Evolutionary conservation across 1,140 invertebrate species (phyloP), one percentile per base, ranked within the genome.

Genomic region (Ridgeia piscesae): DNA sequence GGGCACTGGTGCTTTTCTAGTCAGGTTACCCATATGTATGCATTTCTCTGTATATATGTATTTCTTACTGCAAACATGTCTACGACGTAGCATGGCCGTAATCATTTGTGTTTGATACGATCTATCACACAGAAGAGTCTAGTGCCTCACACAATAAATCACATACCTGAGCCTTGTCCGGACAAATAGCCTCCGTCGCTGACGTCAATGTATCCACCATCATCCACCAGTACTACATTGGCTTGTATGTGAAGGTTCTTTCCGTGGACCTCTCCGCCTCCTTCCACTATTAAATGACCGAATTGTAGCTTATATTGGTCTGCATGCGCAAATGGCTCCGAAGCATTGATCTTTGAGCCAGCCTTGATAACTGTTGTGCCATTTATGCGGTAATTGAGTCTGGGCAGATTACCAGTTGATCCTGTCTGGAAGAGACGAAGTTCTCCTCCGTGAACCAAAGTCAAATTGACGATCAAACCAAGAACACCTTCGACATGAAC

Each of bases 331-430:
- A 94, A 94, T 27, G 94, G 94, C 31, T 92, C 93, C 14, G 94
- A 94, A 34, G 93, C 93, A 92, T 95, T 95, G 90, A 95, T 94
- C 58, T 92, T 92, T 1, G 94, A 94, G 42, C 92, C 93, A 8
- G 94, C 94, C 91, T 95, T 95, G 31, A 94, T 92, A 8, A 94
- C 92, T 35, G 93, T 94, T 0, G 94, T 94, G 33, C 94, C 94
- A 92, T 94, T 93, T 35, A 95, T 94, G 58, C 92, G 88, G 58
- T 94, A 94, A 88, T 94, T 93, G n/a, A 94, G 93, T n/a, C 93
- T 89, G 11, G 91, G 91, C 90, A 93, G 91, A 17, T 91, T 93
- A 90, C 94, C 94, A 14, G 94, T 94, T 27, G 94, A 94, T 27
- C 94, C 94, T 35, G 94, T 94, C 89, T 93, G 93, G 77, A 94